A percentile compares a stretch with the other conserved stretches of the same genome.
phyloP scores from a whole-genome alignment of 2,797 vertebrate species.

The Gambusia yucatana region DNA sequence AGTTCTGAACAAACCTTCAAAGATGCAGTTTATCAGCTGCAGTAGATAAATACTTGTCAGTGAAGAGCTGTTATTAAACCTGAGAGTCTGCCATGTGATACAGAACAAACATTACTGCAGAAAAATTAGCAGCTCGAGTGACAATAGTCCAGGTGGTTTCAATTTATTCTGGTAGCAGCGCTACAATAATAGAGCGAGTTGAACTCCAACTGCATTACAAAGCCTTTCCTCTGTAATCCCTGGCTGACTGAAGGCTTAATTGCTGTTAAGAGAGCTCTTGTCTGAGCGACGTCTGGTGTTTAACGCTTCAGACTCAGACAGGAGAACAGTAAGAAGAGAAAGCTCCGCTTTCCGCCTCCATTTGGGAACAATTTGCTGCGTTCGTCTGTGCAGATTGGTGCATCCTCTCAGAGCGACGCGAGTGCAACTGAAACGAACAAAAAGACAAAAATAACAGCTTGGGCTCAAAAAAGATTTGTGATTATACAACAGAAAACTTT shows the following conservation, averaged over 20 bases:
- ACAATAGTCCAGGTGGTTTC: not conserved
- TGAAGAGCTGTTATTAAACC: not conserved
- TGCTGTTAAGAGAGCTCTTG: not conserved
- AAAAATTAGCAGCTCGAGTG: not conserved
- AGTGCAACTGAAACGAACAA: not conserved
- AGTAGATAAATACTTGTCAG: not conserved
- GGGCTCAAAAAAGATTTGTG: not conserved
- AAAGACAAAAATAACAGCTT: not conserved
- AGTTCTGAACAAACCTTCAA: not conserved
- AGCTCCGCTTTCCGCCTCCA: not conserved
- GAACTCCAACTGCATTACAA: not conserved
- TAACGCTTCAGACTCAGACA: slow-evolving; percentile 1
- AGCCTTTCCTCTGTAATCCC: not conserved
- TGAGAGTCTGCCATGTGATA: not conserved
- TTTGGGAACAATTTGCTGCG: not conserved
- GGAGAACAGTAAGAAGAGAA: not conserved
- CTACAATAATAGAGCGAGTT: not conserved
- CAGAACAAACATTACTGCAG: not conserved
- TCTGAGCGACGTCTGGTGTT: not conserved
- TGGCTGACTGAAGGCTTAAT: not conserved
- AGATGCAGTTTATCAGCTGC: not conserved
- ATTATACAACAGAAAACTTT: not conserved
- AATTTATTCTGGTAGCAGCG: not conserved
- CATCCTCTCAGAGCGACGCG: not conserved
- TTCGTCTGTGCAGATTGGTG: not conserved